Percentiles rank a stretch among this genome's conserved stretches.
Conservation (phyloP, 2,888 invertebrate species). For the Melitaea athalia region DNA sequence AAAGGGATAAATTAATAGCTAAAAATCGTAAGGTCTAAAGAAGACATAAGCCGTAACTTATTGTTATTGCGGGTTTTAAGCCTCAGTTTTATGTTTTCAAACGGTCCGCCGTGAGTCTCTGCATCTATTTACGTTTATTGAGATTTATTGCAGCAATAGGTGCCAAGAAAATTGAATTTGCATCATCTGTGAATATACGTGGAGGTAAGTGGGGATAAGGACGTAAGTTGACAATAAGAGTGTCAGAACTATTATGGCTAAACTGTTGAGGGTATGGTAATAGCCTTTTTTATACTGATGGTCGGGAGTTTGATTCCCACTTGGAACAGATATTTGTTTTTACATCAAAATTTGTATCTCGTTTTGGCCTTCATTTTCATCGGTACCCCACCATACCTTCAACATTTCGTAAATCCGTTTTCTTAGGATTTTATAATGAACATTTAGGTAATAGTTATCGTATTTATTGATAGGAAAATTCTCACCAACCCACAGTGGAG, state of each 20-base stretch:
- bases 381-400: no score
- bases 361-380: no score
- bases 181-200: constrained; percentile 6
- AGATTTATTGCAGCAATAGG: constrained; percentile 56
- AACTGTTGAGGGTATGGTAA: no score
- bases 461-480: no score
- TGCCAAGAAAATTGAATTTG: constrained; percentile 49
- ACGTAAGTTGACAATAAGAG: neutral
- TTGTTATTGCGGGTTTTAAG: constrained; percentile 81
- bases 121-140: constrained; percentile 67
- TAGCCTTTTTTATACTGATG: no score
- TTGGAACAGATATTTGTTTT: no score
- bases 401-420: neutral
- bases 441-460: no score
- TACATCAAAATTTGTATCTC: no score
- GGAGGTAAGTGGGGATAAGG: neutral
- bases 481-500: no score
- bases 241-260: neutral
- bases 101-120: constrained; percentile 50
- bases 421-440: neutral
- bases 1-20: no score
- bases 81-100: constrained; percentile 78
- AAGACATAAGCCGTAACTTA: constrained; percentile 77
- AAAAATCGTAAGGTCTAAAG: constrained; percentile 53
- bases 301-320: no score